A percentile compares a stretch with the other conserved stretches of the same genome.
Conservation (phyloP, 2,113 vertebrate species). For the Istiophorus platypterus region DNA sequence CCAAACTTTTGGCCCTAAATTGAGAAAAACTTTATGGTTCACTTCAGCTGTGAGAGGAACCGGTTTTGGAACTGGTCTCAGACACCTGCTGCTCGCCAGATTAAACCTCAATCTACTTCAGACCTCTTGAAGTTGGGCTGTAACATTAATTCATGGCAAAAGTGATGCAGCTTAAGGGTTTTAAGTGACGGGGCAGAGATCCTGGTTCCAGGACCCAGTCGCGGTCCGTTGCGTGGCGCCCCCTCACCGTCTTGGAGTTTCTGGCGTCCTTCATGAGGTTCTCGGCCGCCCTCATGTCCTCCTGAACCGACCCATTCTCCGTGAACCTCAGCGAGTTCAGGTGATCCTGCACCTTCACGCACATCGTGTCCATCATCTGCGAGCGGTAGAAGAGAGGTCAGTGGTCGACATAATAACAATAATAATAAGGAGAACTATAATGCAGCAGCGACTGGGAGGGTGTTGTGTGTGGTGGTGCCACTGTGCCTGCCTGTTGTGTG, state of each 20-base stretch:
- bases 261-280: constrained; percentile 93
- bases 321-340: constrained; percentile 93
- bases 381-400: not conserved
- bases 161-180: too few relatives aligned
- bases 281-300: constrained; percentile 91
- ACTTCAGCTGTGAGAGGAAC: too few relatives aligned
- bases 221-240: too few relatives aligned
- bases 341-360: constrained; percentile 98
- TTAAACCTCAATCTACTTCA: not conserved
- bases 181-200: too few relatives aligned
- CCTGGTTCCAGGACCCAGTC: too few relatives aligned
- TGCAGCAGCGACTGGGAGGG: not conserved
- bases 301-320: constrained; percentile 85
- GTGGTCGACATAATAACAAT: not conserved
- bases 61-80: too few relatives aligned
- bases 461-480: not conserved
- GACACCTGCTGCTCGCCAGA: too few relatives aligned
- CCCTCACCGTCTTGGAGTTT: constrained; percentile 94
- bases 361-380: constrained; percentile 96
- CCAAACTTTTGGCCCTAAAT: too few relatives aligned
- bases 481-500: constrained; percentile 90
- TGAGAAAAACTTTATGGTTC: too few relatives aligned
- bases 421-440: too few relatives aligned
- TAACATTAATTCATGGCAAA: too few relatives aligned
- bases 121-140: not conserved